These are phyloP conservation scores for Callopanchax toddi DNA, from an alignment of 2,113 vertebrate genomes.

Conservation along the genomic window DNA sequence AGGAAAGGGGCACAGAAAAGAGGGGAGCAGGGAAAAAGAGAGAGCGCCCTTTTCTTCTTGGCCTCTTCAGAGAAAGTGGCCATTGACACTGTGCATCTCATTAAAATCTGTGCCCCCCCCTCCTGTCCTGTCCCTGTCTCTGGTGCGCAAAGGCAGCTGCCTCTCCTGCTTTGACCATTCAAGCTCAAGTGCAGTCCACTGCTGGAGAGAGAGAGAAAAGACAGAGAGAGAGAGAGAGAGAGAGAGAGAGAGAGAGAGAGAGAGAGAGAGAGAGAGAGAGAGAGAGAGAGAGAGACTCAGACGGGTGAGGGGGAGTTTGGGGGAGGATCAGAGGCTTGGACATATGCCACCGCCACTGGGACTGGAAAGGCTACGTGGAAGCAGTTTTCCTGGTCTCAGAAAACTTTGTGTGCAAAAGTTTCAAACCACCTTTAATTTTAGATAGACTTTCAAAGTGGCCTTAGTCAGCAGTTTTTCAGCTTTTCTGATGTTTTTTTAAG, in stretches of 20 bases:
- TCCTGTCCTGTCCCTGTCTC: slow-evolving; percentile 15
- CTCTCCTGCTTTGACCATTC: slow-evolving; percentile 70
- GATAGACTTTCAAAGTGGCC: neutral
- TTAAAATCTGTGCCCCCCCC: slow-evolving; percentile 59
- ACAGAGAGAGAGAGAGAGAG: too few relatives aligned
- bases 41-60: slow-evolving; percentile 75
- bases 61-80: slow-evolving; percentile 80
- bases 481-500: too few relatives aligned
- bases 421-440: neutral
- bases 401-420: neutral
- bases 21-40: slow-evolving; percentile 56
- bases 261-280: too few relatives aligned
- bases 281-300: too few relatives aligned
- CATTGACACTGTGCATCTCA: slow-evolving; percentile 82
- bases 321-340: slow-evolving; percentile 45
- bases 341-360: slow-evolving; percentile 69
- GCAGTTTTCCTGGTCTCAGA: too few relatives aligned
- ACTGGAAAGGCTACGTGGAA: slow-evolving; percentile 9
- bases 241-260: too few relatives aligned
- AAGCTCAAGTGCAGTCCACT: slow-evolving; percentile 79
- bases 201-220: slow-evolving; percentile 54
- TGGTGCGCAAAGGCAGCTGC: slow-evolving; percentile 71
- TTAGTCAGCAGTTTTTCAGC: neutral
- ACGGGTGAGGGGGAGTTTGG: slow-evolving; percentile 18
- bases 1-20: slow-evolving; percentile 63